Evolutionary conservation across 2,113 vertebrate genomes (phyloP), one percentile per base, ranked within the genome.

Genomic region (Cynoglossus semilaevis): DNA sequence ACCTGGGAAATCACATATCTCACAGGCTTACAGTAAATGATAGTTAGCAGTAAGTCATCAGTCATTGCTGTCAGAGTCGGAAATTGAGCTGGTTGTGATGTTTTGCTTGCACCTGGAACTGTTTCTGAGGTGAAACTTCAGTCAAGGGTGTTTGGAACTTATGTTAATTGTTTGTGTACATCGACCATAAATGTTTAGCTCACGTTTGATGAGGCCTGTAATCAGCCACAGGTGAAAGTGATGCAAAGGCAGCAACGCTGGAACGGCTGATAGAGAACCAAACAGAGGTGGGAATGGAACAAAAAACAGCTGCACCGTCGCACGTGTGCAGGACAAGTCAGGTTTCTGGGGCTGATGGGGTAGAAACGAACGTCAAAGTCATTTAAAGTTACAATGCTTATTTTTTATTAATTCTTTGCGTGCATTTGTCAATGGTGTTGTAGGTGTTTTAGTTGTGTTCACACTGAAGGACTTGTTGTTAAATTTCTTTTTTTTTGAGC

Each of bases 151-250:
- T 79, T 79, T 83, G 42, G 40, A 53, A 16, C 46, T 44, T 0
- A 29, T 29, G 52, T 73, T 63, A 74, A 74, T 35, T 46, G 48
- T 48, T 82, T 82, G 81, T 79, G 45, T 77, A 79, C 7, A 38
- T 36, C 0, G 55, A 42, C 38, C 18, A 9, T 40, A 80, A 78
- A 82, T 84, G 67, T 87, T 87, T 82, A 64, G 42, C 48, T 34
- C 37, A 47, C 41, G 12, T 9, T 12, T 36, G 10, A 34, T 6
- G 10, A 12, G 1, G 15, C 38, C 81, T 87, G 53, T 85, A 81
- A 87, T 85, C 70, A 59, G 40, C 49, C 47, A 45, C 22, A 60
- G 58, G 62, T 71, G 56, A 43, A 16, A 36, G 45, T 73, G 63
- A 40, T 42, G 63, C 29, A 57, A 70, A 63, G 13, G 38, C 55